These are phyloP conservation scores for Dipodomys ordii DNA, from an alignment of 2,113 vertebrate genomes.

Conservation along the genomic window DNA sequence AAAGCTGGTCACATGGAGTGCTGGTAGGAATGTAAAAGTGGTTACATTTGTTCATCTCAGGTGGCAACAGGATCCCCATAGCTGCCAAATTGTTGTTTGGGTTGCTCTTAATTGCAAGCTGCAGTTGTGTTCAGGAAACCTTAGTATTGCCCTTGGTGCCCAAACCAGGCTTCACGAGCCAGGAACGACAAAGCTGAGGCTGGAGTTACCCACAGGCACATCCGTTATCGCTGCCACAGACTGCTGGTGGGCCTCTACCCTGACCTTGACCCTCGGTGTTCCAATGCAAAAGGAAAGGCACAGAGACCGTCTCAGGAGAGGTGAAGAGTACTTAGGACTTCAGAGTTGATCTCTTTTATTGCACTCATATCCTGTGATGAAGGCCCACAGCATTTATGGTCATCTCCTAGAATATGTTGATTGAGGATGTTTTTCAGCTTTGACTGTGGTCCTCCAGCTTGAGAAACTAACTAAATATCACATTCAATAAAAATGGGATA, in stretches of 20 bases:
- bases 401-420: neutral
- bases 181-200: constrained; percentile 12
- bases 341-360: neutral
- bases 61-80: neutral
- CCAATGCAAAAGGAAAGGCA: no score
- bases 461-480: neutral
- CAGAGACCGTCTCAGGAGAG: constrained; percentile 12
- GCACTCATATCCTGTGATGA: neutral
- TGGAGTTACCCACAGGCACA: neutral
- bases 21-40: neutral
- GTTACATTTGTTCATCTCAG: neutral
- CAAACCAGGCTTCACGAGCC: neutral
- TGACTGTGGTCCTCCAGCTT: neutral
- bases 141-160: neutral
- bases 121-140: neutral
- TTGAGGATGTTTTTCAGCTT: neutral
- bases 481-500: neutral
- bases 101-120: constrained; percentile 45
- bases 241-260: neutral
- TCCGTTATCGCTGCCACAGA: neutral
- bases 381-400: neutral
- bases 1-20: neutral
- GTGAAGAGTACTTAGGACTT: neutral
- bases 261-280: neutral
- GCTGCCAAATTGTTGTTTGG: constrained; percentile 9